Evolutionary conservation across 2,797 vertebrate genomes (phyloP).

Genomic region (Cryptoprocta ferox): DNA sequence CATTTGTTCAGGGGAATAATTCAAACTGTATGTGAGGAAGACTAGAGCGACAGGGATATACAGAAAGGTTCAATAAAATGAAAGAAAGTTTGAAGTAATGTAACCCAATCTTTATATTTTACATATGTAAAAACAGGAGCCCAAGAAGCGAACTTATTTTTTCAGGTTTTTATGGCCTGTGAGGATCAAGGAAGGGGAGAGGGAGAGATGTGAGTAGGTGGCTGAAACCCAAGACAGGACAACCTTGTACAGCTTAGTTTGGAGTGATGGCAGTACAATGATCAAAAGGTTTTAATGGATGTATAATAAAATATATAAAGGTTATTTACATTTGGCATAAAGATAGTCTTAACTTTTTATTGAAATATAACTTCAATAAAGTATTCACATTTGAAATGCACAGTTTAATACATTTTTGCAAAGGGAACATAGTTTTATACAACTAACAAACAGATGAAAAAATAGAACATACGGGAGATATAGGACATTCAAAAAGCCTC

Average conservation of each 20-base stretch:
- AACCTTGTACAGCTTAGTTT: not conserved
- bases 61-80: not conserved
- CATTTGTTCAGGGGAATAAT: not conserved
- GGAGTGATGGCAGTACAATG: not conserved
- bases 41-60: not conserved
- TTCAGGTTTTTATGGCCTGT: not conserved
- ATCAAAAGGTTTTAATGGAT: not conserved
- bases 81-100: not conserved
- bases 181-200: not conserved
- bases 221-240: not conserved
- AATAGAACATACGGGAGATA: not conserved
- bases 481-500: not conserved
- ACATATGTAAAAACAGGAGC: not conserved
- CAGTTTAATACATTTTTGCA: not conserved
- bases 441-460: not conserved
- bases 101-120: not conserved
- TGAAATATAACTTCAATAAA: not conserved
- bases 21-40: not conserved
- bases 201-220: not conserved
- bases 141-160: not conserved
- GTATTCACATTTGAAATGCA: not conserved
- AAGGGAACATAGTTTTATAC: not conserved
- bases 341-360: not conserved
- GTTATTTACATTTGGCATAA: not conserved
- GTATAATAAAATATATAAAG: not conserved